Conservation (phyloP, 2,113 vertebrate species). For the Grammomys surdaster region DNA sequence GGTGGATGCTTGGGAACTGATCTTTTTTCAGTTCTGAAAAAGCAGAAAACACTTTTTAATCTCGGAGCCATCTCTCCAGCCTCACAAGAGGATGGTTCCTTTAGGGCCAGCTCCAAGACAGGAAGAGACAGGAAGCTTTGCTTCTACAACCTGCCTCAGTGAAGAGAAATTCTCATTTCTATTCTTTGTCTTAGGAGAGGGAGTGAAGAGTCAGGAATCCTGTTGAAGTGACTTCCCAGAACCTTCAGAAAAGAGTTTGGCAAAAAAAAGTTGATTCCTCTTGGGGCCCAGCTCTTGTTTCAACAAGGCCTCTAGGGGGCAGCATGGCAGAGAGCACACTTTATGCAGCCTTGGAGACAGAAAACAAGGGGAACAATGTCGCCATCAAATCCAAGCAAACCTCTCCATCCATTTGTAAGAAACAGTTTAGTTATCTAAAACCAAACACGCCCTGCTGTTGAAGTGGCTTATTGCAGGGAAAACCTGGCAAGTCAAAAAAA, state of each 20-base stretch:
- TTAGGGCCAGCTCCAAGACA: neutral
- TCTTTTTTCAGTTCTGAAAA: neutral
- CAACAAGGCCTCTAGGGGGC: conserved; percentile 35
- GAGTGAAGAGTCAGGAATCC: neutral
- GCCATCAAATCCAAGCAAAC: too few relatives aligned
- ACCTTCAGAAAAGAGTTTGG: neutral
- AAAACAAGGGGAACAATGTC: rapidly evolving
- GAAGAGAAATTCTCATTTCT: neutral
- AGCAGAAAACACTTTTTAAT: neutral
- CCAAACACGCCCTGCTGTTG: neutral
- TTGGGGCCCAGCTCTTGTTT: rapidly evolving
- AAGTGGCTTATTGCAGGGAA: neutral
- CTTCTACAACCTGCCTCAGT: neutral
- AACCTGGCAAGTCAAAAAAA: neutral
- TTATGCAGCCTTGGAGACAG: too few relatives aligned
- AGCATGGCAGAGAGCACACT: neutral
- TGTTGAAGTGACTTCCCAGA: neutral
- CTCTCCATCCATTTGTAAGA: neutral
- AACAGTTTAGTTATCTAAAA: neutral
- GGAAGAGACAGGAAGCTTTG: neutral
- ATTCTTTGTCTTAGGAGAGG: too few relatives aligned
- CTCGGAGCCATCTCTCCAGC: neutral
- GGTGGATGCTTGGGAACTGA: neutral
- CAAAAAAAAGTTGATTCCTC: neutral
- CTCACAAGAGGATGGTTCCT: neutral